Base-by-base conservation (phyloP, 2,888 invertebrate species). In the Limnephilus auricula region DNA sequence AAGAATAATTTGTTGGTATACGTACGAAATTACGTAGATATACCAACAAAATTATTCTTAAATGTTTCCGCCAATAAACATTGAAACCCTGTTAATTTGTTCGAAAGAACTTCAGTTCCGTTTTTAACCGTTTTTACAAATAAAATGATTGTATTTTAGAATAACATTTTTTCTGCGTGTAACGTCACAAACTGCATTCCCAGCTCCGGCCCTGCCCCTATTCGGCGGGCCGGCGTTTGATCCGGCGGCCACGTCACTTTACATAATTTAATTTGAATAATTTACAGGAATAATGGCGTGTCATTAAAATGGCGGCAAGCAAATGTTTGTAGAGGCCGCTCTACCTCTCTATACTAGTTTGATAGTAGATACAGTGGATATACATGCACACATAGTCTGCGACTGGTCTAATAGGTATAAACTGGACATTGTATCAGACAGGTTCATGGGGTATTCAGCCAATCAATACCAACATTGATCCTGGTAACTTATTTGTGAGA, bases 221-320 rank as follows among this genome's bases (percentile, higher is more conserved):
- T 18, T 32, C 82, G 89, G 40, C 78, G 79, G 40, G 31, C 79
- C 90, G 85, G 86, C 90, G 84, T 92, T 92, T 92, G 91, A 92
- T 92, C 92, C 88, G 34, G 32, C 89, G 90, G 92, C 91, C 89
- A 88, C 89, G 90, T 86, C 92, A 91, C 84, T 92, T 91, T 91
- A 90, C 92, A 92, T 92, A 92, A 92, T 92, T 92, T 92, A 92
- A 92, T 92, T 92, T 92, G 92, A 92, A 92, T 92, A 92, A 91
- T 92, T 91, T 92, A 92, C 92, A 89, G 91, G 83, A 91, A 91
- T 92, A 92, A 92, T 92, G 91, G 90, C 92, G 92, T 92, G 92
- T 92, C 92, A 92, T 92, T 92, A 92, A 92, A 92, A 92, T 89
- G 87, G 90, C 92, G 91, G 87, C 92, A 82, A 92, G 92, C 89